Conservation (phyloP, 1,140 invertebrate species). For the Philotrypesis tridentata region DNA sequence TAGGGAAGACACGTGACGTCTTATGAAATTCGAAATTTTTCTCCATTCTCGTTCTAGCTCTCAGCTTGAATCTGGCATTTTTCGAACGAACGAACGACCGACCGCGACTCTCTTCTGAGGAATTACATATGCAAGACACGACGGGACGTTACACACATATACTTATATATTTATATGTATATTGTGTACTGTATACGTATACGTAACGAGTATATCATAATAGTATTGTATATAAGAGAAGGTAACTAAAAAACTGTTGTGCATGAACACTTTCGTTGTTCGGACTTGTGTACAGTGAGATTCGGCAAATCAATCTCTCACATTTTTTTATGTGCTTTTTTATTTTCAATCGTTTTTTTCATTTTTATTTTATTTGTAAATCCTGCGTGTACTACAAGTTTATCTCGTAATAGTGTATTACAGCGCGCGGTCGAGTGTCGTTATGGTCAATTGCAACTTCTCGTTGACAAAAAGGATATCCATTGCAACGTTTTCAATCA, state of each 20-base stretch:
- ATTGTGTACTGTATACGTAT: background rate
- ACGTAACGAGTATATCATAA: constrained; percentile 6
- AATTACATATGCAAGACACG: constrained; percentile 46
- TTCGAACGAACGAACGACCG: background rate
- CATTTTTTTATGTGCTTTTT: background rate
- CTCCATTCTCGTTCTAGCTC: background rate
- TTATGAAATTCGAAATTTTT: constrained; percentile 48
- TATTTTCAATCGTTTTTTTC: background rate
- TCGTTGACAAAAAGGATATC: constrained; percentile 11
- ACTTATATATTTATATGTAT: too few relatives aligned
- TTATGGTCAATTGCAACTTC: constrained; percentile 6
- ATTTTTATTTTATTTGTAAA: background rate
- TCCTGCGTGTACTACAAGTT: background rate
- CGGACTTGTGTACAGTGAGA: background rate
- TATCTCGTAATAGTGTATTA: background rate
- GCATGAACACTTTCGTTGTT: constrained; percentile 37
- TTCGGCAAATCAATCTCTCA: constrained; percentile 23
- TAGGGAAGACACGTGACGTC: constrained; percentile 50
- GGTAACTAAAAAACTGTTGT: constrained; percentile 28
- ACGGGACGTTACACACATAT: constrained; percentile 35
- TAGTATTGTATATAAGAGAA: background rate
- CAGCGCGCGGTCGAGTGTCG: background rate
- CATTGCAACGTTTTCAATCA: constrained; percentile 5
- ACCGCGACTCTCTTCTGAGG: constrained; percentile 31
- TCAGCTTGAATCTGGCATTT: background rate